phyloP scores from a whole-genome alignment of 2,888 invertebrate species.

The Epistrophe eligans region DNA sequence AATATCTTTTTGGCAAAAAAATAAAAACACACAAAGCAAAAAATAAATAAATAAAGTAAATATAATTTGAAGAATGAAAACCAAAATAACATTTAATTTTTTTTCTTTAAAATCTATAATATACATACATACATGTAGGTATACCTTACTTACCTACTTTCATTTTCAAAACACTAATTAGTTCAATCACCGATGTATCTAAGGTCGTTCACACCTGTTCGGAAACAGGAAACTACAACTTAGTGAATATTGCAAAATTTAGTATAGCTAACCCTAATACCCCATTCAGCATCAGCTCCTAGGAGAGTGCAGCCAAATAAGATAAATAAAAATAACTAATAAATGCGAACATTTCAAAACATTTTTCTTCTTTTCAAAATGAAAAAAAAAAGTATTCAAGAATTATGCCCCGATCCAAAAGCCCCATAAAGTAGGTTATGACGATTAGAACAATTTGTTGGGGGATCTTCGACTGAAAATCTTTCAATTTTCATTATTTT shows the following conservation, averaged over 20 bases:
- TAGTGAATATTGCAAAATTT: slow-evolving; percentile 29
- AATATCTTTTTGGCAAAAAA: slow-evolving; percentile 10
- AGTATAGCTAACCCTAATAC: slow-evolving; percentile 43
- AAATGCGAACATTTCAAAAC: slow-evolving; percentile 58
- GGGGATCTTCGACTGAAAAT: slow-evolving; percentile 58
- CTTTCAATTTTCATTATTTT: slow-evolving; percentile 66
- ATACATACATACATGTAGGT: no score
- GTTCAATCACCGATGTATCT: slow-evolving; percentile 29
- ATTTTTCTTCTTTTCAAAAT: slow-evolving; percentile 29
- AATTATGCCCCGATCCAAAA: slow-evolving; percentile 17
- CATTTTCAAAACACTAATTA: slow-evolving; percentile 34
- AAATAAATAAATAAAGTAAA: background rate
- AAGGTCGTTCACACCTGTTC: slow-evolving; percentile 59
- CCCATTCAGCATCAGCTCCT: slow-evolving; percentile 47
- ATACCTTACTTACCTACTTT: background rate
- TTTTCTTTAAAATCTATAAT: background rate
- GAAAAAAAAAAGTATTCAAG: slow-evolving; percentile 16
- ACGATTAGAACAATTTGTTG: slow-evolving; percentile 52
- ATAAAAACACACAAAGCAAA: background rate
- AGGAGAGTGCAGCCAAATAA: slow-evolving; percentile 58
- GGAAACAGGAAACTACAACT: slow-evolving; percentile 53
- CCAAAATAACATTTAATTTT: background rate
- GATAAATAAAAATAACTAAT: slow-evolving; percentile 66
- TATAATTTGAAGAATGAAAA: background rate
- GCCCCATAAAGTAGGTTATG: slow-evolving; percentile 69